Evolutionary conservation across 64 coral and sea anemone species (phyloP), one percentile per base, ranked within the genome.

Genomic region (Orbicella faveolata): DNA sequence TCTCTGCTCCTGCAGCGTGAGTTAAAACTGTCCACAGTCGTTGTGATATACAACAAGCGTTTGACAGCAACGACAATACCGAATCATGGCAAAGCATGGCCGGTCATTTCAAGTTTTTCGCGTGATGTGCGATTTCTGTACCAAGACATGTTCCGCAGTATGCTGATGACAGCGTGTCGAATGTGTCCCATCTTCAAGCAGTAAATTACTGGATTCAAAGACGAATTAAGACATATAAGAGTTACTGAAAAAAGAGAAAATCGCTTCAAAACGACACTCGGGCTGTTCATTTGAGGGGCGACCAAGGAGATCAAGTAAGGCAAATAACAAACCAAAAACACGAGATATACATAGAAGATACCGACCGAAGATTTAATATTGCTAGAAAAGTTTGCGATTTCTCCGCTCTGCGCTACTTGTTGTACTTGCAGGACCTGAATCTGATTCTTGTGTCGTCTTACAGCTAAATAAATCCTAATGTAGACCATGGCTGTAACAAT

Each of bases 161-260:
- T 70, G n/a, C 33, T 21, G 20, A 33, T 70, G 67, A 70, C n/a
- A 70, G 67, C 67, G 21, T 70, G 67, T 26, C 67, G 67, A 70
- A 70, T 70, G 67, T 70, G 67, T 70, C 67, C n/a, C 67, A 70
- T 70, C 67, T 70, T 70, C n/a, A n/a, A 70, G 23, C 67, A 70
- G 7, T 70, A 70, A 70, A 70, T 70, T 70, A 70, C 67, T 9
- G 67, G 67, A 23, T 70, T 70, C 23, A 70, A 26, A 1, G 67
- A 70, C n/a, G 67, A 70, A 25, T 70, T 70, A n/a, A 70, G n/a
- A 70, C 10, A 70, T 26, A 70, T n/a, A 25, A 70, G 21, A 6
- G 67, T 70, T 25, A 70, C 6, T 6, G 67, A 70, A 23, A 70
- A 70, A 70, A 70, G 67, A 70, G 2, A 70, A 70, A 70, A n/a